These are phyloP conservation scores for Cichladusa arquata DNA, from an alignment of 2,113 vertebrate species.

Conservation along the genomic window DNA sequence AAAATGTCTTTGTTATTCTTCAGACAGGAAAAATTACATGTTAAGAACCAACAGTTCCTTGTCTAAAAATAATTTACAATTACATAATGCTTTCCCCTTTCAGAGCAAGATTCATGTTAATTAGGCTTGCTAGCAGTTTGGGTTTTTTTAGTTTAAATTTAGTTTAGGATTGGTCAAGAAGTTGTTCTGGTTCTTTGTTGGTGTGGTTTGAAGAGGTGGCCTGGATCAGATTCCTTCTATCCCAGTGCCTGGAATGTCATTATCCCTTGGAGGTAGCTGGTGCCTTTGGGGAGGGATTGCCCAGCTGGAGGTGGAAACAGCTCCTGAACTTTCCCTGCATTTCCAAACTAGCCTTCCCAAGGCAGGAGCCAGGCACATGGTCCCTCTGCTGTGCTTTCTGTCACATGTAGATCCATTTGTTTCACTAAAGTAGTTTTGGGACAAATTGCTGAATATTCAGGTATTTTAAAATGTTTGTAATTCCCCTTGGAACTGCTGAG, in stretches of 20 bases:
- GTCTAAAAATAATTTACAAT: neutral
- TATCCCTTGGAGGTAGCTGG: neutral
- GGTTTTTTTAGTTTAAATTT: neutral
- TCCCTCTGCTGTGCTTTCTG: neutral
- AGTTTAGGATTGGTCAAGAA: neutral
- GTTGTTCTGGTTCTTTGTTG: neutral
- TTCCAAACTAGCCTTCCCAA: neutral
- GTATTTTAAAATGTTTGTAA: neutral
- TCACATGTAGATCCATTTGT: neutral
- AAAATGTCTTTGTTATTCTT: neutral
- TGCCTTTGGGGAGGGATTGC: neutral
- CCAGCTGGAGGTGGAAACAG: neutral
- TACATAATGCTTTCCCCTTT: neutral
- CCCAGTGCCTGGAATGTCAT: rapidly evolving
- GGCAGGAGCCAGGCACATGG: neutral
- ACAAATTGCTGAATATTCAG: neutral
- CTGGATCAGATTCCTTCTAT: neutral
- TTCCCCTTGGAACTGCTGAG: neutral
- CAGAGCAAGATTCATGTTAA: neutral
- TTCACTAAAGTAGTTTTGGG: neutral
- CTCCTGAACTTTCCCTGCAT: neutral
- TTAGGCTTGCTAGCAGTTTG: neutral
- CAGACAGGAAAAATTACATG: neutral
- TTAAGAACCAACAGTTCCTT: neutral
- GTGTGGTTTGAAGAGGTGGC: neutral